phyloP scores from a whole-genome alignment of 2,797 vertebrate species.

The Nothura maculosa region DNA sequence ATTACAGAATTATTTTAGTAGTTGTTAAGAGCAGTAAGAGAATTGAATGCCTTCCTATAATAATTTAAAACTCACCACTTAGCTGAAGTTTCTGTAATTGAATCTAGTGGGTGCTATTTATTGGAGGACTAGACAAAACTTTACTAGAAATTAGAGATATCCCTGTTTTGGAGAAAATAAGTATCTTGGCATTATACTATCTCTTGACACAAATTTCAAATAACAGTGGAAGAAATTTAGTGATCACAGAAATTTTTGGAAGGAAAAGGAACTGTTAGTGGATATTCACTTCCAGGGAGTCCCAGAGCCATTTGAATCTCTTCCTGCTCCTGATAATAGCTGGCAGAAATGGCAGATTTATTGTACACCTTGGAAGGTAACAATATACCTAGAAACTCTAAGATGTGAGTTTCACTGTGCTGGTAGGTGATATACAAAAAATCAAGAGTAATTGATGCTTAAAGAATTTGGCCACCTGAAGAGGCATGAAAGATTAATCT shows the following conservation, averaged over 20 bases:
- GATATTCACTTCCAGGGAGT: neutral
- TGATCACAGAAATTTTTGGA: neutral
- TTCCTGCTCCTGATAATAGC: neutral
- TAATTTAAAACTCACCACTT: rapidly evolving
- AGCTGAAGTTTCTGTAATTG: neutral
- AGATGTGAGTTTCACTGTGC: neutral
- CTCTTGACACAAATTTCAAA: neutral
- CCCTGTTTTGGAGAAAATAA: neutral
- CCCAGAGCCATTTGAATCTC: neutral
- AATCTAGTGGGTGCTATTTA: neutral
- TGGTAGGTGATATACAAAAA: neutral
- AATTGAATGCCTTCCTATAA: neutral
- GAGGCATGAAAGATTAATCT: neutral
- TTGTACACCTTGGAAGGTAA: neutral
- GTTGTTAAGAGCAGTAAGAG: neutral
- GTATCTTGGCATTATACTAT: neutral
- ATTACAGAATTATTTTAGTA: neutral
- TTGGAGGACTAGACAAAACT: neutral
- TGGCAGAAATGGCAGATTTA: neutral
- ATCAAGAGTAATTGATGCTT: neutral
- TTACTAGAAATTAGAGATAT: neutral
- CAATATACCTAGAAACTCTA: neutral
- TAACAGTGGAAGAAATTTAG: neutral
- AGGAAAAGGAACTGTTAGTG: neutral
- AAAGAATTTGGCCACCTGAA: neutral